phyloP scores from a whole-genome alignment of 2,113 vertebrate species.

The Melanerpes aurifrons region DNA sequence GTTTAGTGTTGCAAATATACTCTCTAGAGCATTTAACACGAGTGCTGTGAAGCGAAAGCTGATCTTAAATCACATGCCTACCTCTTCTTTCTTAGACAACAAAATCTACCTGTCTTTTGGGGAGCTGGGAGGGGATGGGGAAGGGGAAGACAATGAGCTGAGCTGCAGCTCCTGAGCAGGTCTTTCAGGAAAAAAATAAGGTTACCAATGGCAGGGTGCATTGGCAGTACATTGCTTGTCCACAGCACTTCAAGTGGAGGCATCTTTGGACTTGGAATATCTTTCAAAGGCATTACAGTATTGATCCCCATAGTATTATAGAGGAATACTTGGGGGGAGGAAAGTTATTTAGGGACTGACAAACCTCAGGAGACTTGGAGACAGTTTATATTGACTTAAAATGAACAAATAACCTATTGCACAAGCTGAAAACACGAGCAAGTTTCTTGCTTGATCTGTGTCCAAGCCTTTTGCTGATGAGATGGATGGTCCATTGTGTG shows the following conservation, averaged over 20 bases:
- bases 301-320: neutral
- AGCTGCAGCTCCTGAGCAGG: neutral
- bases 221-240: neutral
- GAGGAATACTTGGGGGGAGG: neutral
- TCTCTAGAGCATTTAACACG: neutral
- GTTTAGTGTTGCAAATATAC: neutral
- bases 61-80: neutral
- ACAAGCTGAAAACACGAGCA: neutral
- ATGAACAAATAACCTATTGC: slow-evolving; percentile 7
- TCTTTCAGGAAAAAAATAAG: neutral
- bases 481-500: neutral
- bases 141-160: neutral
- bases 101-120: neutral
- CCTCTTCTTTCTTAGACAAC: neutral
- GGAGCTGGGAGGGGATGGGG: neutral
- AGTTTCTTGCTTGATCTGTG: slow-evolving; percentile 15
- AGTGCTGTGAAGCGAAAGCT: neutral
- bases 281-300: neutral
- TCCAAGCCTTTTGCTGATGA: neutral
- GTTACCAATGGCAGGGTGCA: neutral
- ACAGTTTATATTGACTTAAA: neutral
- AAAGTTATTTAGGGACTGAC: neutral
- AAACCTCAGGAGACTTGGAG: neutral
- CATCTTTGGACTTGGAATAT: neutral
- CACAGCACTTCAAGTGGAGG: neutral